Evolutionary conservation across 2,888 invertebrate species (phyloP).

Genomic region (Bellardia pandia): DNA sequence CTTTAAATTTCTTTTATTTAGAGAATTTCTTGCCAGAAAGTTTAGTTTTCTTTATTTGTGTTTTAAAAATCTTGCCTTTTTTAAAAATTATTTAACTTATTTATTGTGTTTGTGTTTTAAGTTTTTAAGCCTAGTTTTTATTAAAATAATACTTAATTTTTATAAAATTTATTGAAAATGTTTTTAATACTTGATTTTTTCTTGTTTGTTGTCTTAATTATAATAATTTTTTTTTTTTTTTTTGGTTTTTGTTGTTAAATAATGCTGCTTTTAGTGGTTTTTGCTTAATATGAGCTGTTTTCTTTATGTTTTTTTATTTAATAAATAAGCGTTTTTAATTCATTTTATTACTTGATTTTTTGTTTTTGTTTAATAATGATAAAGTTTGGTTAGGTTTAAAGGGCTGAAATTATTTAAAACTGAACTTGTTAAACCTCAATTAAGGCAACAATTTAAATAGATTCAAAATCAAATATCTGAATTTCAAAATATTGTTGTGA

Average conservation of each 20-base stretch:
- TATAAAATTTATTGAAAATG: slow-evolving; percentile 44
- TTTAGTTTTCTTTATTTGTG: not conserved
- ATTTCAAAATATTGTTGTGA: no score
- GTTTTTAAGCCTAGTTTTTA: slow-evolving; percentile 42
- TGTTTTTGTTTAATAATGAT: slow-evolving; percentile 29
- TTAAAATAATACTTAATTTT: slow-evolving; percentile 48
- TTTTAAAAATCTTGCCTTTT: slow-evolving; percentile 11
- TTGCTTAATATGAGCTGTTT: slow-evolving; percentile 70
- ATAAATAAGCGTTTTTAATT: slow-evolving; percentile 70
- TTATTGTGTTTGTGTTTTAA: slow-evolving; percentile 9
- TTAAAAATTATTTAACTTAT: not conserved
- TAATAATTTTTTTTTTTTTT: slow-evolving; percentile 4
- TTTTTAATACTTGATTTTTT: slow-evolving; percentile 56
- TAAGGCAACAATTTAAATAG: no score
- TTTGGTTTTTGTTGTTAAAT: slow-evolving; percentile 26
- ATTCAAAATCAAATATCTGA: no score
- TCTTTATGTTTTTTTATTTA: slow-evolving; percentile 27
- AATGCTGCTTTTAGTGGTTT: slow-evolving; percentile 59
- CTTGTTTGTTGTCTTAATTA: slow-evolving; percentile 28
- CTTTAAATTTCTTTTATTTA: no score
- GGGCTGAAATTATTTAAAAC: not conserved
- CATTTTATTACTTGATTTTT: slow-evolving; percentile 37
- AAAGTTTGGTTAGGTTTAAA: slow-evolving; percentile 9
- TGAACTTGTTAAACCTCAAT: no score
- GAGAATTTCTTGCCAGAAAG: not conserved